Percentiles rank a stretch among this genome's conserved stretches.
phyloP scores from a whole-genome alignment of 64 coral and sea anemone genomes.

The Porites australiensis region DNA sequence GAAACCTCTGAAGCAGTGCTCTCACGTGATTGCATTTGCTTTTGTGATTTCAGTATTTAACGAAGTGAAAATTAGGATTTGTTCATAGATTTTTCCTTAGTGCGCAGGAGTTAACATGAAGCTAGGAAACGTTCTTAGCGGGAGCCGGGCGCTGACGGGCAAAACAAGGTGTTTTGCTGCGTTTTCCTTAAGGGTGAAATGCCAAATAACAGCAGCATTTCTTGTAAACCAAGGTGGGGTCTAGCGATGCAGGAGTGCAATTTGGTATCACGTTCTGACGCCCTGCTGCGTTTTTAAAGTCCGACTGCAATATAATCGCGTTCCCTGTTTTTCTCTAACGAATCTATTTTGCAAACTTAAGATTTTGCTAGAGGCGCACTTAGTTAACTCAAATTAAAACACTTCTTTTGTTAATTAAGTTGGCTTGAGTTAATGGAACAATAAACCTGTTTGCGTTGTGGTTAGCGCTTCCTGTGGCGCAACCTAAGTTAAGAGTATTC shows the following conservation, averaged over 20 bases:
- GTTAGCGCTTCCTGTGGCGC: background rate
- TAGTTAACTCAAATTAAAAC: background rate
- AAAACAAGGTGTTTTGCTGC: background rate
- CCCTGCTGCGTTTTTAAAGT: background rate
- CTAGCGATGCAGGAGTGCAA: background rate
- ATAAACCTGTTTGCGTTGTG: conserved; percentile 21
- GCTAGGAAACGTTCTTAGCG: no score
- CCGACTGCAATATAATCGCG: background rate
- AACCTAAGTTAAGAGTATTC: background rate
- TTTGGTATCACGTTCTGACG: background rate
- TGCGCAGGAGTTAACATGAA: no score
- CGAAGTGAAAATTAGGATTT: background rate
- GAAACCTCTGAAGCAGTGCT: background rate
- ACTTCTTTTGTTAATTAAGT: background rate
- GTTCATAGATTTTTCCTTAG: no score
- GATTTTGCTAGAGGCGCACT: background rate
- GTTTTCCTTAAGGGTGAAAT: background rate
- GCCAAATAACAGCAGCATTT: background rate
- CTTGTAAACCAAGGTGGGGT: conserved; percentile 1
- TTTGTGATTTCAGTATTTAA: background rate
- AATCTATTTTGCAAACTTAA: background rate
- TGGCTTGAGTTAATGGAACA: background rate
- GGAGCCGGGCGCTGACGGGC: background rate
- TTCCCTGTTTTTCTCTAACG: background rate
- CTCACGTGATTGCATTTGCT: background rate